Conservation (phyloP, 2,888 invertebrate species). For the Ecdyonurus torrentis region DNA sequence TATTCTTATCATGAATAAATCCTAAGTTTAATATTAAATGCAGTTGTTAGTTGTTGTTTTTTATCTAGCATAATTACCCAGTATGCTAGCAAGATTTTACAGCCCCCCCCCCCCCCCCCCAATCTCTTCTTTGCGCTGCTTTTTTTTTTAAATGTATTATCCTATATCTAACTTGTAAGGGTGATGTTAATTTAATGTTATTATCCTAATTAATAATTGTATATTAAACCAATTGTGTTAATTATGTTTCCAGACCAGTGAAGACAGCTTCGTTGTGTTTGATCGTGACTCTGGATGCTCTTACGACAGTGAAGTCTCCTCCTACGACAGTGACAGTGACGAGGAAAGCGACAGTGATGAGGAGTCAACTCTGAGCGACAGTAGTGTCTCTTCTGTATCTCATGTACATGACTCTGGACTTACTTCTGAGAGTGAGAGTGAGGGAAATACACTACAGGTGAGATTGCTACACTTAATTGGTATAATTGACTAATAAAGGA, state of each 20-base stretch:
- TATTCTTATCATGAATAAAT: no score
- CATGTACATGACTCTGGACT: background rate
- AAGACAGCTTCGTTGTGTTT: background rate
- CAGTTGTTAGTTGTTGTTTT: no score
- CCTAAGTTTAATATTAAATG: no score
- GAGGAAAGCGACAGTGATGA: background rate
- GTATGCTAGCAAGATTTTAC: background rate
- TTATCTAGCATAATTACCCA: no score
- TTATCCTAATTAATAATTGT: no score
- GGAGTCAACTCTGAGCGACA: background rate
- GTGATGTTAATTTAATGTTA: no score
- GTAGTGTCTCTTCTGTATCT: background rate
- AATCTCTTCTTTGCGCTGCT: no score
- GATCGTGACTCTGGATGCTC: background rate
- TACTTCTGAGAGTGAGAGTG: background rate
- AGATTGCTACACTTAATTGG: no score
- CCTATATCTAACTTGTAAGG: no score
- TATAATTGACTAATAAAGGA: no score
- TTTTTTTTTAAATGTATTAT: no score
- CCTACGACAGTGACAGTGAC: background rate
- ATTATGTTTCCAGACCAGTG: background rate
- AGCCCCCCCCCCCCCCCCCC: background rate
- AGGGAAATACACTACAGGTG: background rate
- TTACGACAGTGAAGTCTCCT: background rate
- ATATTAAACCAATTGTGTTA: no score